These are phyloP conservation scores for Candidula unifasciata DNA, from an alignment of 2,888 invertebrate species.

Conservation along the genomic window DNA sequence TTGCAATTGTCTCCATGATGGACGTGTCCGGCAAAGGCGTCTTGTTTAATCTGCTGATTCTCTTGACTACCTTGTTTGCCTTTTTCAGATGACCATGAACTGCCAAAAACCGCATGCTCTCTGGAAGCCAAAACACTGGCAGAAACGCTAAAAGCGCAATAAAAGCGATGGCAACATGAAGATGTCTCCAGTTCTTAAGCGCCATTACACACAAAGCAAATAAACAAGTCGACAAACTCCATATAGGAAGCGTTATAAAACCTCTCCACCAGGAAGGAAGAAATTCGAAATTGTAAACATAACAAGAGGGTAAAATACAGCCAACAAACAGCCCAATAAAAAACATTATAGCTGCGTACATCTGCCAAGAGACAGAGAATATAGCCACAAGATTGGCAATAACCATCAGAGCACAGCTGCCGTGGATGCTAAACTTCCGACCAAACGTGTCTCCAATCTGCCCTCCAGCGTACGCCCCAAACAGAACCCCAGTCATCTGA, in stretches of 20 bases:
- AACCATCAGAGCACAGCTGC: not conserved
- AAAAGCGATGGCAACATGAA: not conserved
- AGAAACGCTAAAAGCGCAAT: not conserved
- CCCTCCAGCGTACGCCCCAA: slow-evolving; percentile 69
- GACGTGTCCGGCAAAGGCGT: slow-evolving; percentile 10
- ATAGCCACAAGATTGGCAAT: not conserved
- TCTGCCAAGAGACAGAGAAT: not conserved
- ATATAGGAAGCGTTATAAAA: not conserved
- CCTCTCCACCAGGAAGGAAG: not conserved
- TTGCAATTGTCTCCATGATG: not conserved
- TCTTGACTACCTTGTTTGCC: not conserved
- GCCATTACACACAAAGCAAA: not conserved
- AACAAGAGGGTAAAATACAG: not conserved
- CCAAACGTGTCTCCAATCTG: slow-evolving; percentile 7
- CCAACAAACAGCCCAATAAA: not conserved
- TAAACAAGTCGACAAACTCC: not conserved
- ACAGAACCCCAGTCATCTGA: slow-evolving; percentile 74
- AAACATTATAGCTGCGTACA: slow-evolving; percentile 11
- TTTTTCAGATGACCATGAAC: not conserved
- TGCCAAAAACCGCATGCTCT: slow-evolving; percentile 11
- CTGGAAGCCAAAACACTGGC: slow-evolving; percentile 13
- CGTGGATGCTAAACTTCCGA: not conserved
- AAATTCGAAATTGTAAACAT: not conserved
- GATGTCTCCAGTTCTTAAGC: slow-evolving; percentile 15
- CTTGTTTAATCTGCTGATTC: not conserved